These are phyloP conservation scores for Rana temporaria DNA, from an alignment of 2,113 vertebrate species.

Conservation along the genomic window DNA sequence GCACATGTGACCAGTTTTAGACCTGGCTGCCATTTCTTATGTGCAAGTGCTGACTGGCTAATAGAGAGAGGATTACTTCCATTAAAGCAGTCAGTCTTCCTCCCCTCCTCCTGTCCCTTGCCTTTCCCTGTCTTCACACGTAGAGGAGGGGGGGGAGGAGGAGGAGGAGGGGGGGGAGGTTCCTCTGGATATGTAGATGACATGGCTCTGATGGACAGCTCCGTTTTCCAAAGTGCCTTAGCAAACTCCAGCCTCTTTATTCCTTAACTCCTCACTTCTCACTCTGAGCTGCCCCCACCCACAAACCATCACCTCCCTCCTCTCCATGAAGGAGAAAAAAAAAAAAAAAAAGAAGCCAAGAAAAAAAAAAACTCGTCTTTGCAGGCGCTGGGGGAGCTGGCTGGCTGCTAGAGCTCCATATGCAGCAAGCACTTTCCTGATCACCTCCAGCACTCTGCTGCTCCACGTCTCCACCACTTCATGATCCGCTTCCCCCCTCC, in stretches of 20 bases:
- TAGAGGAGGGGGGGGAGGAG: slow-evolving; percentile 48
- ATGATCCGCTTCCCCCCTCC: slow-evolving; percentile 49
- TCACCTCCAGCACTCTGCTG: slow-evolving; percentile 24
- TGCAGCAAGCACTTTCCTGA: slow-evolving; percentile 38
- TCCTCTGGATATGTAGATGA: slow-evolving; percentile 89
- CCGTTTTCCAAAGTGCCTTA: slow-evolving; percentile 86
- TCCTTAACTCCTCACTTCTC: slow-evolving; percentile 60
- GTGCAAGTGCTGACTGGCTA: slow-evolving; percentile 56
- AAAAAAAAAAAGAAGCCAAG: background rate
- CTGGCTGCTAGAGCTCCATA: slow-evolving; percentile 75
- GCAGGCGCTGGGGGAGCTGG: slow-evolving; percentile 89
- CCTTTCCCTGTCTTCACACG: too few relatives aligned
- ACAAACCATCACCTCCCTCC: slow-evolving; percentile 63
- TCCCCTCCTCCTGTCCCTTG: background rate
- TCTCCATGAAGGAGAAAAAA: slow-evolving; percentile 60
- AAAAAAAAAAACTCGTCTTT: slow-evolving; percentile 58
- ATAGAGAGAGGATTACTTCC: slow-evolving; percentile 61
- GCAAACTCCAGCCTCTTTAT: slow-evolving; percentile 87
- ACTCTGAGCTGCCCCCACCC: background rate
- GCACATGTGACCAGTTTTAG: background rate
- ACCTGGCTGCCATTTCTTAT: slow-evolving; percentile 25
- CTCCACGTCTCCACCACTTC: slow-evolving; percentile 19
- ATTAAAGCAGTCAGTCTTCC: slow-evolving; percentile 58
- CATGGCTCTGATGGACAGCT: slow-evolving; percentile 91
- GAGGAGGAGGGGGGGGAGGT: slow-evolving; percentile 89